Conservation (phyloP, 2,888 invertebrate species). For the Pterostichus madidus region DNA sequence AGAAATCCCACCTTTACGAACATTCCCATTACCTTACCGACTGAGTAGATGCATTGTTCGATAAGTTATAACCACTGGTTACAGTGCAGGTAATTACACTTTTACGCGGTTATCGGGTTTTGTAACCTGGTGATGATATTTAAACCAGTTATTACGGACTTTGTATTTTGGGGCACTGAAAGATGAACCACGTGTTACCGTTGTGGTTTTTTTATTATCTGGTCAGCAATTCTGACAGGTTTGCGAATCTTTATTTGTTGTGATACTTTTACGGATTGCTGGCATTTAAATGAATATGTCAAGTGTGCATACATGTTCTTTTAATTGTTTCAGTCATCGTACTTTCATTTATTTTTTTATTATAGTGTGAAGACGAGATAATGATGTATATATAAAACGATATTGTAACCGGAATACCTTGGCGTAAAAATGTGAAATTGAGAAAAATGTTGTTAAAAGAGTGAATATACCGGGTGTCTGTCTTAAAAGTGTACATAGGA, state of each 20-base stretch:
- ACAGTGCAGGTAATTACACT: constrained; percentile 45
- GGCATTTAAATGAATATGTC: constrained; percentile 13
- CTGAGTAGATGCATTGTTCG: constrained; percentile 31
- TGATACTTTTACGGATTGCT: constrained; percentile 2
- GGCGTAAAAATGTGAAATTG: too few relatives aligned
- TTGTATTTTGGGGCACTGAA: constrained; percentile 1
- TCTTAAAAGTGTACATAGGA: too few relatives aligned
- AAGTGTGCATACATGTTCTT: too few relatives aligned
- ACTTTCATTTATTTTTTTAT: too few relatives aligned
- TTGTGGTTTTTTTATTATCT: background rate
- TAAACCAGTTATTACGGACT: constrained; percentile 57
- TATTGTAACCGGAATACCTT: too few relatives aligned
- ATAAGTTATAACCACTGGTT: constrained; percentile 32
- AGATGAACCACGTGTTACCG: background rate
- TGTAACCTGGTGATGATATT: constrained; percentile 57
- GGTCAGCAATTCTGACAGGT: background rate
- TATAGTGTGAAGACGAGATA: too few relatives aligned
- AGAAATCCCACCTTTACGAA: background rate
- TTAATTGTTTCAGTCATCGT: too few relatives aligned
- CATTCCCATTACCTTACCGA: constrained; percentile 20
- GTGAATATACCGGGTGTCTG: too few relatives aligned
- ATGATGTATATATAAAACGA: too few relatives aligned
- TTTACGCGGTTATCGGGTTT: constrained; percentile 58
- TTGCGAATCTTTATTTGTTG: constrained; percentile 15
- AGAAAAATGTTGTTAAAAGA: too few relatives aligned